Evolutionary conservation across 2,888 invertebrate species (phyloP).

Genomic region (Anagyrus pseudococci): DNA sequence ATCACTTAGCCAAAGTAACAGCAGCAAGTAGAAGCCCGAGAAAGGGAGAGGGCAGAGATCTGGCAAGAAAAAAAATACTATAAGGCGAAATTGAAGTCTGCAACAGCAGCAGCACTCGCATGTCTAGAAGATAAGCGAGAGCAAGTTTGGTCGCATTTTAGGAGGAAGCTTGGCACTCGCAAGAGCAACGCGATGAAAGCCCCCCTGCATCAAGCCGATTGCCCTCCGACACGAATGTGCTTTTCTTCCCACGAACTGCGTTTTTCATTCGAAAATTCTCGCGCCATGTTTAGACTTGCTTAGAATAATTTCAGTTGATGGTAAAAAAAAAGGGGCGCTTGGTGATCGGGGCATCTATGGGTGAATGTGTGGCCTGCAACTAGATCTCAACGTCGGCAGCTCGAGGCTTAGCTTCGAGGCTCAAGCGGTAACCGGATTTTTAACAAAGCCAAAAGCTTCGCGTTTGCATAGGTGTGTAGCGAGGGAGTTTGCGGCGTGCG

Average conservation of each 20-base stretch:
- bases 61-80: background rate
- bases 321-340: too few relatives aligned
- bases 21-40: background rate
- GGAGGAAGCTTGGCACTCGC: background rate
- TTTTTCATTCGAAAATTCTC: background rate
- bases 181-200: background rate
- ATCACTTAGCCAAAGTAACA: conserved; percentile 14
- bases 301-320: too few relatives aligned
- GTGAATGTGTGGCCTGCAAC: too few relatives aligned
- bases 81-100: background rate
- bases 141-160: background rate
- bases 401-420: too few relatives aligned
- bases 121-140: background rate
- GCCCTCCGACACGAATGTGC: background rate
- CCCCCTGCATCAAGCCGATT: background rate
- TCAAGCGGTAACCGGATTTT: too few relatives aligned
- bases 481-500: conserved; percentile 2
- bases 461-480: background rate
- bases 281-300: too few relatives aligned
- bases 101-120: background rate
- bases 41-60: background rate
- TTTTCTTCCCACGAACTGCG: background rate
- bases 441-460: background rate
- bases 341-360: too few relatives aligned
- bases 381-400: too few relatives aligned